Evolutionary conservation across 2,113 vertebrate species (phyloP), one percentile per base, ranked within the genome.

Genomic region (Elephantulus edwardii): DNA sequence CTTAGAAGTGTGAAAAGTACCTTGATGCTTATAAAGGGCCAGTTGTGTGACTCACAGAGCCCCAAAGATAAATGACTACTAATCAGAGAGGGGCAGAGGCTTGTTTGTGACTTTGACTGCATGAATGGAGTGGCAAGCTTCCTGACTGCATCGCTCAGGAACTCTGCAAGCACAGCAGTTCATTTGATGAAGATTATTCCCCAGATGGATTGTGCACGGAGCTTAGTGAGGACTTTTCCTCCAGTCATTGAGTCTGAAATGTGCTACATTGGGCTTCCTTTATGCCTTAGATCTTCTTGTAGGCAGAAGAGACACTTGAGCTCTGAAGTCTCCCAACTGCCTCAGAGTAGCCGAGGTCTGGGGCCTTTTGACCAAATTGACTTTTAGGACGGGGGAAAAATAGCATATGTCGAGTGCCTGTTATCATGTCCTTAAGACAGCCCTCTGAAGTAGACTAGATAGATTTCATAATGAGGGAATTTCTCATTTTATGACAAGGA

Each of bases 141-240:
- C 50, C 74, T 62, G 40, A 70, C 46, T 88, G 0, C 26, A 48
- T 46, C 28, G 52, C n/a, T n/a, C n/a, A 89, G 52, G n/a, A 94
- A 5, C 54, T 60, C 35, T 92, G 58, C 80, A 77, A 92, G 93
- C 91, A 78, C 78, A 91, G 30, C 68, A 70, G 33, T 74, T 74
- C n/a, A 42, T 88, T 42, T 74, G 11, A 71, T 54, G 20, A 79
- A 46, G 72, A 62, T 54, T 62, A 56, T 52, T n/a, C 80, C 33
- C 30, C 86, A 9, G 22, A 16, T 48, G 28, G 44, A 44, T 38
- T 79, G 44, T 71, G 3, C 42, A 44, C 44, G 58, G 62, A 66
- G 48, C 35, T 87, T 85, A 70, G 0, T 80, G 50, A 16, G 88
- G 68, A 24, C 16, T 20, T 82, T 70, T 66, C 54, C 72, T 83